Evolutionary conservation across 2,113 vertebrate genomes (phyloP).

Genomic region (Acanthochromis polyacanthus): DNA sequence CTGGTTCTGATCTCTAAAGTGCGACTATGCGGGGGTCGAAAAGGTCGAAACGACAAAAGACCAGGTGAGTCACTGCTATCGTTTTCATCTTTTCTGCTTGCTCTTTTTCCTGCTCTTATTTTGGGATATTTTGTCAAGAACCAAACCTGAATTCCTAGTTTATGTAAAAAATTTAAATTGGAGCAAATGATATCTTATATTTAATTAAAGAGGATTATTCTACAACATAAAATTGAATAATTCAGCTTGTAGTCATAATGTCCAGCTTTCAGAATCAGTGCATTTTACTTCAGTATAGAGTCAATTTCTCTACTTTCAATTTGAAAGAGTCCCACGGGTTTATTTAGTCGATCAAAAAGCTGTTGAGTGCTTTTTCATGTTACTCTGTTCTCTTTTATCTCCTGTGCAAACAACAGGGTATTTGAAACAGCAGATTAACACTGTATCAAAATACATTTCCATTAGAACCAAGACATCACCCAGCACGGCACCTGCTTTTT

Average conservation of each 20-base stretch:
- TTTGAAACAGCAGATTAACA: no score
- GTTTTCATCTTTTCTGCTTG: constrained; percentile 14
- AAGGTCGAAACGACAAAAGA: constrained; percentile 84
- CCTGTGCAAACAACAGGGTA: background rate
- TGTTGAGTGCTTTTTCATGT: background rate
- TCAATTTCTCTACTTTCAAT: no score
- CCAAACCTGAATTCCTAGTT: background rate
- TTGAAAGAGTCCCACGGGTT: no score
- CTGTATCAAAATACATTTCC: no score
- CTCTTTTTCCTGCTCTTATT: background rate
- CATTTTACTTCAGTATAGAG: no score
- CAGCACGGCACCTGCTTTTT: background rate
- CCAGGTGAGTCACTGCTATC: constrained; percentile 84
- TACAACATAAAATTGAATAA: no score
- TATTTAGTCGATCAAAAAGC: background rate
- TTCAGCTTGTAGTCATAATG: no score
- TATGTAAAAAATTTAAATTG: no score
- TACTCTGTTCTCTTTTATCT: background rate
- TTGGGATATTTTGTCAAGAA: constrained; percentile 13
- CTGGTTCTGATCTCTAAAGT: constrained; percentile 92
- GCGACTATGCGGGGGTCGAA: constrained; percentile 88
- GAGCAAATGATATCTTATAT: no score
- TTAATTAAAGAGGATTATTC: no score
- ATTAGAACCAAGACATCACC: background rate
- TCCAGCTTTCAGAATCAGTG: no score